A percentile compares a stretch with the other conserved stretches of the same genome.
phyloP scores from a whole-genome alignment of 2,888 invertebrate genomes.

The Sphecodes monilicornis region DNA sequence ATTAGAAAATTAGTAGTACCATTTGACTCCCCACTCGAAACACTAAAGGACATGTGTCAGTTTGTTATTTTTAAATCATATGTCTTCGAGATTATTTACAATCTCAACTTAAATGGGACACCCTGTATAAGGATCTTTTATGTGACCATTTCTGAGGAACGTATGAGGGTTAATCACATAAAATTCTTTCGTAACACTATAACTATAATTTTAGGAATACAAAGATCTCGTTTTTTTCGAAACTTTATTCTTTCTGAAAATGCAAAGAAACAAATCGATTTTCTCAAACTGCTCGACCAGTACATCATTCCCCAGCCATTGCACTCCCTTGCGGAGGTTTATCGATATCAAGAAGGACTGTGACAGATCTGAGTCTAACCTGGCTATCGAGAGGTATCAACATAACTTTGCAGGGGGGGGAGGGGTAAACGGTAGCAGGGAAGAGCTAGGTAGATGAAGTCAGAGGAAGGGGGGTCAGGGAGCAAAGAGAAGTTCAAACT shows the following conservation, averaged over 20 bases:
- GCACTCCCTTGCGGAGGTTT: constrained; percentile 65
- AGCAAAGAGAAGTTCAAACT: constrained; percentile 61
- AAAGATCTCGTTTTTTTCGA: neutral
- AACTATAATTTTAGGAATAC: too few relatives aligned
- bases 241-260: neutral
- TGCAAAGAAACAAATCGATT: neutral
- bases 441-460: neutral
- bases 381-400: constrained; percentile 57
- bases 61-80: too few relatives aligned
- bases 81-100: too few relatives aligned
- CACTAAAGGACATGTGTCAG: too few relatives aligned
- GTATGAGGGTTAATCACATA: too few relatives aligned
- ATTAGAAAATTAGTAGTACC: too few relatives aligned
- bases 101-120: too few relatives aligned
- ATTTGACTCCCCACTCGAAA: too few relatives aligned
- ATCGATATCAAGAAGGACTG: constrained; percentile 78
- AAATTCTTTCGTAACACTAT: too few relatives aligned
- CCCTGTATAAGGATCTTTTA: too few relatives aligned
- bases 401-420: constrained; percentile 51
- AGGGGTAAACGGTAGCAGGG: constrained; percentile 19
- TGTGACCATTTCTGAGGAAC: too few relatives aligned
- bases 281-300: neutral
- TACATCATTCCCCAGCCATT: constrained; percentile 2
- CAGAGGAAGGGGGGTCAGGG: neutral
- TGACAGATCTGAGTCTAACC: constrained; percentile 62